Evolutionary conservation across 2,113 vertebrate species (phyloP), one percentile per base, ranked within the genome.

Genomic region (Herpailurus yagouaroundi): DNA sequence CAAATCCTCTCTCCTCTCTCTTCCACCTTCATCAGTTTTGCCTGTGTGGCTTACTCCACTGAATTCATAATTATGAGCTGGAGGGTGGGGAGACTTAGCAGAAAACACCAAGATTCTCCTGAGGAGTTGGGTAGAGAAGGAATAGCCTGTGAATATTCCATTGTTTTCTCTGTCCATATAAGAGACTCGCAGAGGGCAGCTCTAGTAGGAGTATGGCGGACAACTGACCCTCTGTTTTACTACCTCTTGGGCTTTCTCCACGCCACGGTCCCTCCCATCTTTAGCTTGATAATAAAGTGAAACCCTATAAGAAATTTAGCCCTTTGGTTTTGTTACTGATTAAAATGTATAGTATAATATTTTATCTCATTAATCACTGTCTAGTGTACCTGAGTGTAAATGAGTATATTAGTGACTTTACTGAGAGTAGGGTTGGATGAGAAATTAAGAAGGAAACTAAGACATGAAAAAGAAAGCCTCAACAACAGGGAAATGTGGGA

Each of bases 261-360:
- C 19, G 4, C 80, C n/a, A 45, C 3, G 82, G 7, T 66, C 36
- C 27, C 60, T 91, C 50, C 77, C 48, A 73, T 33, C 19, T 74
- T 80, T 69, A 95, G 21, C 45, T 89, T 95, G 33, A 76, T 76
- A 89, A 89, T 71, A 36, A 95, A 93, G 27, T 48, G 79, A 89
- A 94, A 80, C 7, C 73, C 48, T 66, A 36, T 23, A 33, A 45
- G 16, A 95, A 81, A 60, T 80, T 5, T 36, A 31, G 82, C 36
- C 14, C 36, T 68, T 96, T 77, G 83, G 38, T 60, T 93, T 92
- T 91, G 23, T 86, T 94, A 31, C 69, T 25, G 29, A 23, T 48
- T 90, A 89, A 89, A 55, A 41, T 82, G 31, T 52, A 45, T 52
- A 79, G 33, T 50, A 31, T 69, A 66, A 64, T 27, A 60, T 92